Evolutionary conservation across 1,140 invertebrate genomes (phyloP).

Genomic region (Parasteatoda tepidariorum): DNA sequence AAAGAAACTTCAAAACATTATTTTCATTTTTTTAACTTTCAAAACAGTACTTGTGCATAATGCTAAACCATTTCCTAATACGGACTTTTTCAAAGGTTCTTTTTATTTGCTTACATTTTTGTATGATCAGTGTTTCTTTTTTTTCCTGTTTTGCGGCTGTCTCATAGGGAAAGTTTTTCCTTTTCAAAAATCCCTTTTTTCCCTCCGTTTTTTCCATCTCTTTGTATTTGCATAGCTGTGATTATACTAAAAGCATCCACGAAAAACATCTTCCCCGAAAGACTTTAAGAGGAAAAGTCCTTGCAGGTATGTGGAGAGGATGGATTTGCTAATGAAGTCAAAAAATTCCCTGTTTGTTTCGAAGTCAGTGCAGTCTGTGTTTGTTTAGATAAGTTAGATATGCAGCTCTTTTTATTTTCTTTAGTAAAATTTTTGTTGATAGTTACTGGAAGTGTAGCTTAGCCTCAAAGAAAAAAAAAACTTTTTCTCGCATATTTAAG

Average conservation of each 20-base stretch:
- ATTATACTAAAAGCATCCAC: constrained; percentile 43
- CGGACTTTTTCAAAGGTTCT: background rate
- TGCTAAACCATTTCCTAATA: background rate
- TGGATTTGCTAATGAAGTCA: constrained; percentile 43
- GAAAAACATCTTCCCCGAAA: background rate
- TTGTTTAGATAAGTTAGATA: constrained; percentile 1
- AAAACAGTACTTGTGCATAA: background rate
- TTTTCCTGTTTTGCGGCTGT: background rate
- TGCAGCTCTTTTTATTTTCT: background rate
- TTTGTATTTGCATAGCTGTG: constrained; percentile 15
- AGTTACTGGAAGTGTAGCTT: background rate
- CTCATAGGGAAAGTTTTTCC: background rate
- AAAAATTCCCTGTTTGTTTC: constrained; percentile 44
- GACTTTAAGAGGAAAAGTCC: background rate
- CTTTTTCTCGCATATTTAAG: too few relatives aligned
- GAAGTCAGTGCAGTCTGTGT: constrained; percentile 8
- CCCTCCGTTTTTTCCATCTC: background rate
- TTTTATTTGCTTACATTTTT: background rate
- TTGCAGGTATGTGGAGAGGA: background rate
- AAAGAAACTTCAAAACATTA: too few relatives aligned
- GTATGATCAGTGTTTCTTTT: background rate
- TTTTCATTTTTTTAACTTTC: too few relatives aligned
- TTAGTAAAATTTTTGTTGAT: background rate
- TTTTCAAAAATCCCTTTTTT: background rate
- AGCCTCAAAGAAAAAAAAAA: background rate